Conservation (phyloP, 1,140 invertebrate genomes). For the Onthophagus taurus region DNA sequence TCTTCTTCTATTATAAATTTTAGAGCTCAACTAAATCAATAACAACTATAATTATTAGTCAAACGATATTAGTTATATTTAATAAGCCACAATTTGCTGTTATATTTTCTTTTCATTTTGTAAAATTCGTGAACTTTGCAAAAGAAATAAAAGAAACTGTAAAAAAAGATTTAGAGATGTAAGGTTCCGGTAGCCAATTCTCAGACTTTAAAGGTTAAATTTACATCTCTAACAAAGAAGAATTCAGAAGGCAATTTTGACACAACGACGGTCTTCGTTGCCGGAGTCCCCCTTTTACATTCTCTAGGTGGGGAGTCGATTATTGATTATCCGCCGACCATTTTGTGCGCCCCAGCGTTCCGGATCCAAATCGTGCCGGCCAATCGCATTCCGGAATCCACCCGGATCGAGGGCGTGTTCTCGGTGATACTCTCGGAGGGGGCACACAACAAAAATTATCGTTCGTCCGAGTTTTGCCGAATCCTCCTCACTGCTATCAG, state of each 20-base stretch:
- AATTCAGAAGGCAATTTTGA: conserved; percentile 14
- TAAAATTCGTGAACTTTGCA: too few species aligned
- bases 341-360: conserved; percentile 31
- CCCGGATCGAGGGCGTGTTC: conserved; percentile 25
- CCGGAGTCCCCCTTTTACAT: too few species aligned
- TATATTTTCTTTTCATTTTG: too few species aligned
- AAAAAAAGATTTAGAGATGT: too few species aligned
- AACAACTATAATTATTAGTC: too few species aligned
- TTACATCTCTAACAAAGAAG: conserved; percentile 12
- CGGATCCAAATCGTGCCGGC: conserved; percentile 23
- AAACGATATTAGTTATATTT: too few species aligned
- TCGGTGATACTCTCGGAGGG: not conserved
- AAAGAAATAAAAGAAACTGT: conserved; percentile 11
- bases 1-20: too few species aligned
- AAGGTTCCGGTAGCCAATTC: conserved; percentile 6
- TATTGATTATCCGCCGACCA: conserved; percentile 37
- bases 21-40: too few species aligned
- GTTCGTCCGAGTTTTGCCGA: conserved; percentile 20
- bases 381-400: conserved; percentile 22
- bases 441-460: conserved; percentile 14
- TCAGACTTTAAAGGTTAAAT: conserved; percentile 14
- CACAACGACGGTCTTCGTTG: not conserved
- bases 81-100: too few species aligned
- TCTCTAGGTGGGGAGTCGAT: conserved; percentile 4
- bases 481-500: conserved; percentile 18